Conservation (phyloP, 1,140 invertebrate genomes). For the Trichonephila clavipes region DNA sequence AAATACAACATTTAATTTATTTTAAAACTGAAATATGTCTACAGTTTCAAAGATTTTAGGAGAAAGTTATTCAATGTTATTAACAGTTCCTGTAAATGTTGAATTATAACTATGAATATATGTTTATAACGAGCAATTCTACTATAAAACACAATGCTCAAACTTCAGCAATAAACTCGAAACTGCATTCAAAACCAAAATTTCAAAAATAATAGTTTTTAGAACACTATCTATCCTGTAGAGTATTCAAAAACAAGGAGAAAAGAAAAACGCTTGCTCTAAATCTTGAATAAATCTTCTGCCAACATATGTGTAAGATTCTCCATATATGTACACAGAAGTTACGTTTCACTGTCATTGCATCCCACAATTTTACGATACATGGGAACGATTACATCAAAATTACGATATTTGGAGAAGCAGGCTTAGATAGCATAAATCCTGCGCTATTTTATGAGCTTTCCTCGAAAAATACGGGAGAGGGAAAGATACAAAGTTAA, state of each 20-base stretch:
- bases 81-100: too few relatives aligned
- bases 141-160: too few relatives aligned
- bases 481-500: background rate
- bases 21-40: too few relatives aligned
- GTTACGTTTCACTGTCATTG: background rate
- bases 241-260: background rate
- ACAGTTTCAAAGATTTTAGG: too few relatives aligned
- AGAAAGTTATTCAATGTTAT: too few relatives aligned
- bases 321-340: background rate
- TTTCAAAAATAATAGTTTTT: background rate
- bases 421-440: slow-evolving; percentile 24
- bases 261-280: background rate
- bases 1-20: too few relatives aligned
- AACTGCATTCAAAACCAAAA: background rate
- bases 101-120: too few relatives aligned
- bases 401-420: slow-evolving; percentile 30
- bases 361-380: background rate
- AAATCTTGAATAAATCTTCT: background rate
- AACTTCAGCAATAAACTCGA: background rate
- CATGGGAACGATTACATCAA: slow-evolving; percentile 15
- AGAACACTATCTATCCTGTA: background rate
- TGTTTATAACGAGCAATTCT: too few relatives aligned
- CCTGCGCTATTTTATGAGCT: slow-evolving; percentile 9
- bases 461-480: background rate
- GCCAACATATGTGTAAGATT: background rate